These are phyloP conservation scores for Fabriciana adippe DNA, from an alignment of 2,888 invertebrate species.

Conservation along the genomic window DNA sequence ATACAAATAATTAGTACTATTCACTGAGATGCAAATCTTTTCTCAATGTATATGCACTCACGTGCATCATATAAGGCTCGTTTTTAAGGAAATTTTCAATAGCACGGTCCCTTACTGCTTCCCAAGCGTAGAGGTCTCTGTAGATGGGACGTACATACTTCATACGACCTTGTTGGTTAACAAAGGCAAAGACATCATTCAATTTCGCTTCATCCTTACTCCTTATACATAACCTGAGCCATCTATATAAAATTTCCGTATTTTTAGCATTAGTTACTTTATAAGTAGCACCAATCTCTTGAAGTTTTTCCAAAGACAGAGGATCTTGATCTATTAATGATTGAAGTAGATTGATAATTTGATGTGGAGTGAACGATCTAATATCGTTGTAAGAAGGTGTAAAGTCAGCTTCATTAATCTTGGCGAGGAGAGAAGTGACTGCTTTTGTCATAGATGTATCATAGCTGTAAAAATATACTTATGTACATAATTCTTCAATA, in stretches of 20 bases:
- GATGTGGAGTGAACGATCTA: slow-evolving; percentile 80
- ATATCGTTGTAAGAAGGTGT: slow-evolving; percentile 78
- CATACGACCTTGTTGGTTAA: slow-evolving; percentile 93
- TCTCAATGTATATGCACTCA: slow-evolving; percentile 87
- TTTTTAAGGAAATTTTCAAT: slow-evolving; percentile 88
- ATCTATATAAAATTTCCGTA: slow-evolving; percentile 89
- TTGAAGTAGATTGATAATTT: slow-evolving; percentile 86
- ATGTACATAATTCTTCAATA: not conserved
- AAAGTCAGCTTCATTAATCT: slow-evolving; percentile 58
- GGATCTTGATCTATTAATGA: slow-evolving; percentile 81
- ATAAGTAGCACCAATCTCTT: slow-evolving; percentile 85
- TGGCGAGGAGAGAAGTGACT: slow-evolving; percentile 79
- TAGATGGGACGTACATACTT: slow-evolving; percentile 95
- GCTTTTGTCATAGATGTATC: slow-evolving; percentile 84
- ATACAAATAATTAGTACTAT: slow-evolving; percentile 34
- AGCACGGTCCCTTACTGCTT: slow-evolving; percentile 84
- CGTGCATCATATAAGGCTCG: slow-evolving; percentile 91
- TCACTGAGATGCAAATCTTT: slow-evolving; percentile 86
- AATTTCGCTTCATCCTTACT: slow-evolving; percentile 86
- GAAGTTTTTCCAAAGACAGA: slow-evolving; percentile 80
- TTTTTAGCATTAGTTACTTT: slow-evolving; percentile 85
- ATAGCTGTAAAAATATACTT: slow-evolving; percentile 68
- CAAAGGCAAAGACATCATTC: slow-evolving; percentile 87
- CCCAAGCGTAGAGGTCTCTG: slow-evolving; percentile 92
- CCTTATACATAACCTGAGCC: slow-evolving; percentile 90